Evolutionary conservation across 2,888 invertebrate species (phyloP).

Genomic region (Diploptera punctata): DNA sequence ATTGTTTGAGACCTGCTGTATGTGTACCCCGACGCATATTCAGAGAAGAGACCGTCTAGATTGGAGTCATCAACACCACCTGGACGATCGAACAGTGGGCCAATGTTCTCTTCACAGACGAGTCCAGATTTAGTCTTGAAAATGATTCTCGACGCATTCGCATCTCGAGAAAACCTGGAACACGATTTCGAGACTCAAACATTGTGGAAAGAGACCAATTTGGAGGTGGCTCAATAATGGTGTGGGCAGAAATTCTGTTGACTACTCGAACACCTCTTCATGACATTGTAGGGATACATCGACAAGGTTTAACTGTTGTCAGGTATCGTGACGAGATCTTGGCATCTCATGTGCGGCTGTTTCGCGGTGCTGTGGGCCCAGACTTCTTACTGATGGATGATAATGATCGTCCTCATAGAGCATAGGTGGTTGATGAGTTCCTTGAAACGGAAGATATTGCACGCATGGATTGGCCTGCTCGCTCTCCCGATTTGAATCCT

Average conservation of each 20-base stretch:
- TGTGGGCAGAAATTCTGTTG: background rate
- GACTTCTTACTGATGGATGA: background rate
- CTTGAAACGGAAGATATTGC: background rate
- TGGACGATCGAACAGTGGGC: background rate
- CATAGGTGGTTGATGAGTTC: background rate
- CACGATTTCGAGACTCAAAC: background rate
- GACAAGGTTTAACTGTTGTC: background rate
- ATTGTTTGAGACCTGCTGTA: constrained; percentile 4
- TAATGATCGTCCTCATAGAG: background rate
- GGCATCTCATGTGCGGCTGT: background rate
- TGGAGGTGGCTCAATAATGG: constrained; percentile 19
- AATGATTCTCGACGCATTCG: constrained; percentile 7
- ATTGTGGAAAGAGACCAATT: background rate
- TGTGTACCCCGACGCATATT: background rate
- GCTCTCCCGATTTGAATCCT: background rate
- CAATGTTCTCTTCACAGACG: background rate
- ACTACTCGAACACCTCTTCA: background rate
- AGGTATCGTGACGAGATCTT: background rate
- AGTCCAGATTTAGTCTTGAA: background rate
- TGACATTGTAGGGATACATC: background rate
- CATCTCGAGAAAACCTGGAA: constrained; percentile 13
- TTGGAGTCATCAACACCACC: background rate
- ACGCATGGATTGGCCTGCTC: background rate
- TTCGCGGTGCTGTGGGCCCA: background rate
- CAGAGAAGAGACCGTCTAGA: constrained; percentile 10